phyloP scores from a whole-genome alignment of 2,797 vertebrate species.

The Lophius americanus region DNA sequence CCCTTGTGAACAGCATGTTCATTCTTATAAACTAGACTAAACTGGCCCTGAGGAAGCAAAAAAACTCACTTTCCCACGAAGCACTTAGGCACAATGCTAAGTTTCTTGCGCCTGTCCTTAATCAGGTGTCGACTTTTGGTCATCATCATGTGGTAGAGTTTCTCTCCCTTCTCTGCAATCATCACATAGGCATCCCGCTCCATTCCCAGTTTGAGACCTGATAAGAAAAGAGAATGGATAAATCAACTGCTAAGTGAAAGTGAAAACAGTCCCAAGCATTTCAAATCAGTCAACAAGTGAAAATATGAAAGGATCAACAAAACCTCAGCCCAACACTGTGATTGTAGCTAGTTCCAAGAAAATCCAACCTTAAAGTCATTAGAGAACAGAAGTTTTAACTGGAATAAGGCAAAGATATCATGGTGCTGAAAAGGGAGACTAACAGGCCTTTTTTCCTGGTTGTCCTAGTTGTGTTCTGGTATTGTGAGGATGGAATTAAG shows the following conservation, averaged over 20 bases:
- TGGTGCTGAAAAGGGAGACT: slow-evolving; percentile 52
- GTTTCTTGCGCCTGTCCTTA: slow-evolving; percentile 94
- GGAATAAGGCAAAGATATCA: slow-evolving; percentile 26
- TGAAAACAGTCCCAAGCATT: background rate
- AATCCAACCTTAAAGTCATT: slow-evolving; percentile 9
- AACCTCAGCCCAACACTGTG: background rate
- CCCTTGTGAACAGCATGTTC: slow-evolving; percentile 58
- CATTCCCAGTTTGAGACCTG: slow-evolving; percentile 98
- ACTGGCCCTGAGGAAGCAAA: slow-evolving; percentile 7
- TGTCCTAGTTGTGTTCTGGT: slow-evolving; percentile 42
- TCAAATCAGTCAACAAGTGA: slow-evolving; percentile 7
- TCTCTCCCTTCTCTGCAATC: slow-evolving; percentile 98
- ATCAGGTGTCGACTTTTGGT: slow-evolving; percentile 94
- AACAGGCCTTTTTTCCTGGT: slow-evolving; percentile 39
- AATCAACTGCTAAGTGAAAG: background rate
- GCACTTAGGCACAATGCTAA: slow-evolving; percentile 96
- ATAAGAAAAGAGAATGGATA: slow-evolving; percentile 11
- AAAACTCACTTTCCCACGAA: slow-evolving; percentile 98
- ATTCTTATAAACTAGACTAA: slow-evolving; percentile 47
- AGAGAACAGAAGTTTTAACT: slow-evolving; percentile 16
- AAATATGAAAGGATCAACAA: slow-evolving; percentile 28
- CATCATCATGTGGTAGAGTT: slow-evolving; percentile 99
- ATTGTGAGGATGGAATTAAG: slow-evolving; percentile 45
- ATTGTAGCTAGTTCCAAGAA: slow-evolving; percentile 12
- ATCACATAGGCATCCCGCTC: slow-evolving; percentile 97